phyloP scores from a whole-genome alignment of 2,888 invertebrate genomes.

The Hipparchia semele region DNA sequence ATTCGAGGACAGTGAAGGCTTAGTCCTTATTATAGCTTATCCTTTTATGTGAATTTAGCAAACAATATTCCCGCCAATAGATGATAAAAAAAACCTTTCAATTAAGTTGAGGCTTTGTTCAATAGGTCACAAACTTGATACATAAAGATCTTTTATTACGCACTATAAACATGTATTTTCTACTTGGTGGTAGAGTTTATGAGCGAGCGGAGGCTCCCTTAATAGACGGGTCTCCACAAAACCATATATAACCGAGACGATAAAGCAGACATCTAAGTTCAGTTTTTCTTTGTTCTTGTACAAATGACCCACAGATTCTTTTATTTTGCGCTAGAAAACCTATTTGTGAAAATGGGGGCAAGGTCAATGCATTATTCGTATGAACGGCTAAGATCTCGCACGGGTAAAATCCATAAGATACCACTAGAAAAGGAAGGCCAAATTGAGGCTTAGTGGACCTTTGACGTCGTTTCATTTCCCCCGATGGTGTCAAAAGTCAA shows the following conservation, averaged over 20 bases:
- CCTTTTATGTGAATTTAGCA: not conserved
- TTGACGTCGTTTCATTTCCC: conserved; percentile 1
- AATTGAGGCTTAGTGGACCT: not conserved
- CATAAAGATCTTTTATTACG: not conserved
- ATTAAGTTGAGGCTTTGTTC: conserved; percentile 2
- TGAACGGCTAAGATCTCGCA: conserved; percentile 23
- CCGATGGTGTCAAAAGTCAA: not conserved
- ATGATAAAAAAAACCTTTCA: not conserved
- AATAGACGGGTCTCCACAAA: conserved; percentile 3
- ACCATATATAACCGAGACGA: conserved; percentile 1
- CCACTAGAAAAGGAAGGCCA: conserved; percentile 27
- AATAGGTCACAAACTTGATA: not conserved
- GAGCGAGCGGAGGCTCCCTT: conserved; percentile 5
- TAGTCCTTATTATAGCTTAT: not conserved
- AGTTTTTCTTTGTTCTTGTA: conserved; percentile 24
- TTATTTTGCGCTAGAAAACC: conserved; percentile 32
- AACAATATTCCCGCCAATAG: not conserved
- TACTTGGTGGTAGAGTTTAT: not conserved
- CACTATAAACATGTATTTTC: conserved; percentile 9
- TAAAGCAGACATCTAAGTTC: conserved; percentile 10
- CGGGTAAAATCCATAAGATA: conserved; percentile 31
- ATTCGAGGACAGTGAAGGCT: no score
- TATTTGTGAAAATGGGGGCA: conserved; percentile 37
- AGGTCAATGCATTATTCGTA: conserved; percentile 31
- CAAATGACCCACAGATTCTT: conserved; percentile 30